Conservation (phyloP, 2,113 vertebrate genomes). For the Cyphomyrus discorhynchus region DNA sequence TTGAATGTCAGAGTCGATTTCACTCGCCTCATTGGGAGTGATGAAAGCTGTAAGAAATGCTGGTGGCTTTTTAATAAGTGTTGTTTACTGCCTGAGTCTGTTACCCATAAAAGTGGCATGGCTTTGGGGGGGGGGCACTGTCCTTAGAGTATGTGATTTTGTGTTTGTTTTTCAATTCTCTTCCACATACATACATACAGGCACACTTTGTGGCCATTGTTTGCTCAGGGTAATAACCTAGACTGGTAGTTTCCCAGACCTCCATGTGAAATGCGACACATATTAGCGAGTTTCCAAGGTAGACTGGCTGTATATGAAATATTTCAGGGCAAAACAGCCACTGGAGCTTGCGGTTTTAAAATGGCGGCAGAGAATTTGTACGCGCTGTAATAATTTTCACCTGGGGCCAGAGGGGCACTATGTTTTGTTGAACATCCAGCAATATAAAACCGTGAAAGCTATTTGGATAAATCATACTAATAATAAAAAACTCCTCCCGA, state of each 20-base stretch:
- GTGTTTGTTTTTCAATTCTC: not conserved
- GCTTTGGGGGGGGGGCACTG: not conserved
- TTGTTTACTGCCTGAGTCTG: conserved; percentile 10
- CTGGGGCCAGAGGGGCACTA: not conserved
- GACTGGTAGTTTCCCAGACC: not conserved
- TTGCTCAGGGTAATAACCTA: not conserved
- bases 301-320: not conserved
- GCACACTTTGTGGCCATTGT: not conserved
- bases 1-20: conserved; percentile 9
- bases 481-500: not conserved
- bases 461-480: not conserved
- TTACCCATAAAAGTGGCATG: not conserved
- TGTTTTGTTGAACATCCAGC: not conserved
- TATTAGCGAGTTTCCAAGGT: not conserved
- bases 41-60: conserved; percentile 2
- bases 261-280: not conserved
- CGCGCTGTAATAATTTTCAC: not conserved
- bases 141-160: not conserved
- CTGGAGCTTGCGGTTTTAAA: not conserved
- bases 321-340: conserved; percentile 1
- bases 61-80: not conserved
- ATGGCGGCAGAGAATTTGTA: not conserved
- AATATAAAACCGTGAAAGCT: not conserved
- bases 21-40: not conserved
- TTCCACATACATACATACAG: not conserved